Percentiles rank a stretch among this genome's conserved stretches.
phyloP scores from a whole-genome alignment of 2,797 vertebrate genomes.

The Acanthurus leucopareius region DNA sequence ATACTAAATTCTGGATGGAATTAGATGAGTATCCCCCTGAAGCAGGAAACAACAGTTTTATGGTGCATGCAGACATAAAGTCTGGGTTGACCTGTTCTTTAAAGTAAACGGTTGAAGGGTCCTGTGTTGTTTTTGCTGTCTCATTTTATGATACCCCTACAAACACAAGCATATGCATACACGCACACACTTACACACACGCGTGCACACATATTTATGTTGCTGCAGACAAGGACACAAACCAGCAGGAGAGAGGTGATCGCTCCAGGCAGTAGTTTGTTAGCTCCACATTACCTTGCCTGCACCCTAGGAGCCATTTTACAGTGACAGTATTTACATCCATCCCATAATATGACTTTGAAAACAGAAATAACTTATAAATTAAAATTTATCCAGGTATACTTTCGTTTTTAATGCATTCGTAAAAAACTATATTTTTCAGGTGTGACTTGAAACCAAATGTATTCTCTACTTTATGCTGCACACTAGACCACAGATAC shows the following conservation, averaged over 20 bases:
- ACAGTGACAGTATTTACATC: constrained; percentile 65
- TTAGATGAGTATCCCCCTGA: neutral
- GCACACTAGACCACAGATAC: constrained; percentile 29
- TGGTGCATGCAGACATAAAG: neutral
- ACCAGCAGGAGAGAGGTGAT: constrained; percentile 72
- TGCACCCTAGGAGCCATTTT: constrained; percentile 55
- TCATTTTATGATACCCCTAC: constrained; percentile 11
- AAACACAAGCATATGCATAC: constrained; percentile 27
- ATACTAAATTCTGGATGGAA: neutral
- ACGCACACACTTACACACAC: constrained; percentile 24
- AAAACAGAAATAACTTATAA: constrained; percentile 23
- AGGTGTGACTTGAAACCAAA: constrained; percentile 26
- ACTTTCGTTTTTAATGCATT: constrained; percentile 24
- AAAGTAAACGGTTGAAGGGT: constrained; percentile 15
- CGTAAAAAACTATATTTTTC: constrained; percentile 36
- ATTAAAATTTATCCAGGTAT: constrained; percentile 30
- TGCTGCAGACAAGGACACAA: constrained; percentile 69
- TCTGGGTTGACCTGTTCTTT: neutral
- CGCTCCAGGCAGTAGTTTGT: constrained; percentile 69
- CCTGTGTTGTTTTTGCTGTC: constrained; percentile 12
- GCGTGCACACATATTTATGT: constrained; percentile 39
- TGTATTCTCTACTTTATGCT: constrained; percentile 50
- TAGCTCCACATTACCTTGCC: constrained; percentile 66
- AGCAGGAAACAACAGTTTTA: neutral
- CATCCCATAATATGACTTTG: constrained; percentile 44